Base-by-base conservation (phyloP, 2,888 invertebrate species). In the Drosophila flavopinicola region DNA sequence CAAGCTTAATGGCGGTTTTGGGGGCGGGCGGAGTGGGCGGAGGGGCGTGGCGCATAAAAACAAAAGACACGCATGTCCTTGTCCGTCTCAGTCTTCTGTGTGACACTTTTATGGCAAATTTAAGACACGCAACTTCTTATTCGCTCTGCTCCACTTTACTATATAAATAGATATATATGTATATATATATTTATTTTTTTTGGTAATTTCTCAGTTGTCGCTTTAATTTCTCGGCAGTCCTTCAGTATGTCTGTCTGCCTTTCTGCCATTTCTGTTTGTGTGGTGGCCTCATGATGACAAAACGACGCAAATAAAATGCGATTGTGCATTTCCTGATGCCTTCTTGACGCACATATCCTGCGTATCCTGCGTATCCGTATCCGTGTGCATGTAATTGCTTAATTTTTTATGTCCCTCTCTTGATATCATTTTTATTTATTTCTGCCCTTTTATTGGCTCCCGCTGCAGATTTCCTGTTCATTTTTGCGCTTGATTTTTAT, bases 71-170 rank as follows among this genome's bases (percentile, higher is more conserved):
- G 80, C 80, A 85, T 85, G 87, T 85, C 67, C 85, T 85, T 75
- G 78, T 60, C 61, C 63, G 47, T 67, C 59, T 42, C 53, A 5
- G 6, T 25, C 53, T 6, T 10, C 6, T 44, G 63, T 84, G 82
- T 79, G 82, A 83, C 88, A 88, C 74, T 88, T 83, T 83, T 76
- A 83, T 88, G 87, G 87, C 88, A 56, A 83, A 84, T 83, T 83
- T 76, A 83, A 88, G 88, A 86, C 82, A 83, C 88, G 87, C 82
- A 84, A 83, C 85, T 75, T 75, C 59, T 67, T n/a, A n/a, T n/a
- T 66, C 30, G 24, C 45, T 29, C 29, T 17, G 10, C 11, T 15
- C 17, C 7, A 27, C 27, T 15, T 25, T 15, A 27, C 20, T 29
- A 15, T 25, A 25, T 33, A 35, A 15, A 30, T 9, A 32, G 13